Conservation (phyloP, 2,113 vertebrate genomes). For the Microtus oregoni region DNA sequence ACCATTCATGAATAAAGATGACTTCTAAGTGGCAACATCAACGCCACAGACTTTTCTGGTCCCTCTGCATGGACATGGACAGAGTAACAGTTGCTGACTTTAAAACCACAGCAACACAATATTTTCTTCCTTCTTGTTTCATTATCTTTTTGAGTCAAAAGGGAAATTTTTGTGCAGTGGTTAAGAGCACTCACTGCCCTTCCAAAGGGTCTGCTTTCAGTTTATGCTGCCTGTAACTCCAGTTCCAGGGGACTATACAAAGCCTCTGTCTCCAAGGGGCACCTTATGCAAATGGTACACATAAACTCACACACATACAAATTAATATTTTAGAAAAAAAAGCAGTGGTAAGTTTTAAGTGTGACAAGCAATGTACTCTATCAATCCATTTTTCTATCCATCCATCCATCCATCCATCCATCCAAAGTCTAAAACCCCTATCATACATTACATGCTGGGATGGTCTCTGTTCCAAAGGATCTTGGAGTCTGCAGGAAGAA, state of each 20-base stretch:
- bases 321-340: neutral
- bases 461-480: neutral
- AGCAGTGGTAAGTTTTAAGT: neutral
- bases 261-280: neutral
- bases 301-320: neutral
- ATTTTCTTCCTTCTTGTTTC: constrained; percentile 17
- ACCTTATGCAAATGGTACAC: neutral
- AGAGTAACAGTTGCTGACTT: neutral
- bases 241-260: neutral
- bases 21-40: neutral
- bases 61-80: neutral
- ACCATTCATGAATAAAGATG: neutral
- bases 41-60: neutral
- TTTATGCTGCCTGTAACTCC: neutral
- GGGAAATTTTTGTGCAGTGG: neutral
- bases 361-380: neutral
- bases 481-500: neutral
- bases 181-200: neutral
- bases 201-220: neutral
- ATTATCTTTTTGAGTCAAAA: constrained; percentile 30
- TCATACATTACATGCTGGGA: neutral
- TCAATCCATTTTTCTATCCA: neutral
- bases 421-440: neutral
- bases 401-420: neutral
- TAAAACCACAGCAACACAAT: neutral